Base-by-base conservation (phyloP, 2,113 vertebrate species). In the Gracilinanus agilis region DNA sequence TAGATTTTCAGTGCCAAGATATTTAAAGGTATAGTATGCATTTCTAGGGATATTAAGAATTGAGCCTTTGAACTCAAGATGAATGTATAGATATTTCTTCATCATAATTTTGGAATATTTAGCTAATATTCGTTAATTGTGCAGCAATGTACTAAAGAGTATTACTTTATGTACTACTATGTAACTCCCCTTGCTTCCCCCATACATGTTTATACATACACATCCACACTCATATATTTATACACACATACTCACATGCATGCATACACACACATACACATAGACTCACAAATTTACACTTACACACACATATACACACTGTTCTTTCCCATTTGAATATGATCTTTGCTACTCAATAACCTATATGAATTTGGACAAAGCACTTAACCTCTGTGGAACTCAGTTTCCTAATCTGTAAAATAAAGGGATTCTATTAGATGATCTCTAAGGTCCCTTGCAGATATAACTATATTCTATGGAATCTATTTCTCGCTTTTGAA, bases 381-480 rank as follows among this genome's bases (percentile, higher is more conserved):
- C n/a, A 83, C 6, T 40, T 83, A 83, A 40, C n/a, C 61, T 75
- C 61, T 75, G 13, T 75, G 34, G 34, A 75, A n/a, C 34, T 75
- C 13, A 34, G 16, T n/a, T n/a, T 75, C 61, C 61, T 40, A 13
- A 40, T 83, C 67, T 40, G 6, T 83, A 83, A 83, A 83, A 6
- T 83, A 10, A 83, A 10, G 67, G n/a, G n/a, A 21, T 40, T 83
- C 40, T 2, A 40, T 83, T 83, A 75, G 61, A n/a, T 75, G 8
- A 40, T 83, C 67, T 40, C 67, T 21, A 83, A n/a, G 16, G 13
- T 40, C 34, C 12, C 16, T 83, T 83, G 16, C 5, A 40, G 34
- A 83, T 83, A 5, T 83, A 83, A 83, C 40, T 40, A n/a, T 40
- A 92, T 91, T 92, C 54, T 95, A 94, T 97, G 95, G 95, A 93